Evolutionary conservation across 2,888 invertebrate species (phyloP).

Genomic region (Drosophila vallismaia): DNA sequence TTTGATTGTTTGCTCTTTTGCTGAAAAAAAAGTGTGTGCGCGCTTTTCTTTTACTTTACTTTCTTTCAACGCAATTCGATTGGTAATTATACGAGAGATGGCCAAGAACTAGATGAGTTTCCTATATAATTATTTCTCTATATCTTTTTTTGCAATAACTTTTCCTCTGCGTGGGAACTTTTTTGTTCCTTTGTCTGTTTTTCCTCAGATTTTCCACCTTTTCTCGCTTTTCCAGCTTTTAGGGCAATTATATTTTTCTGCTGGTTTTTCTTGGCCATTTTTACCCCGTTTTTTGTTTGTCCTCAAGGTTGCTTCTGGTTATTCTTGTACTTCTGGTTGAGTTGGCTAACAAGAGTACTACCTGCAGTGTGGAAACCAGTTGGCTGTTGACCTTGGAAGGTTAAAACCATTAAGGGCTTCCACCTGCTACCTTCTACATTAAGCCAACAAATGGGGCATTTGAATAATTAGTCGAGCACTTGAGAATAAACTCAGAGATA

Average conservation of each 20-base stretch:
- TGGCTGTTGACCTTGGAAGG: constrained; percentile 29
- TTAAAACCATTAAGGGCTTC: constrained; percentile 15
- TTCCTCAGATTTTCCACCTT: constrained; percentile 20
- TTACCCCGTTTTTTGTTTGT: too few species aligned
- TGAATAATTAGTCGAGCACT: not conserved
- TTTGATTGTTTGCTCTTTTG: constrained; percentile 28
- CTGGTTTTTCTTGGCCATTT: not conserved
- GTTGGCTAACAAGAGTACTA: constrained; percentile 28
- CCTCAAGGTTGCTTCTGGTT: constrained; percentile 41
- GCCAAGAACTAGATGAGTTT: constrained; percentile 41
- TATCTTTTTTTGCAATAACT: not conserved
- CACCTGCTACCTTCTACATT: constrained; percentile 7
- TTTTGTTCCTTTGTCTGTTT: constrained; percentile 24
- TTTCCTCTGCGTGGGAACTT: constrained; percentile 35
- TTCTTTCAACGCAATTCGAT: constrained; percentile 30
- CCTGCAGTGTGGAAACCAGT: constrained; percentile 26
- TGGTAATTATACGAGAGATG: constrained; percentile 29
- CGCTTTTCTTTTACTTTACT: constrained; percentile 41
- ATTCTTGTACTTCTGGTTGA: constrained; percentile 39
- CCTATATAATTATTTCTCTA: constrained; percentile 38
- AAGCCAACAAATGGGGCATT: constrained; percentile 10
- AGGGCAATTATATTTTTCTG: constrained; percentile 34
- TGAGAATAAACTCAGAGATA: not conserved
- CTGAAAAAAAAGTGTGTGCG: constrained; percentile 30
- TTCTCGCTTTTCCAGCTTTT: constrained; percentile 38